Base-by-base conservation (phyloP, 2,888 invertebrate species). In the Mellilla xanthometata region DNA sequence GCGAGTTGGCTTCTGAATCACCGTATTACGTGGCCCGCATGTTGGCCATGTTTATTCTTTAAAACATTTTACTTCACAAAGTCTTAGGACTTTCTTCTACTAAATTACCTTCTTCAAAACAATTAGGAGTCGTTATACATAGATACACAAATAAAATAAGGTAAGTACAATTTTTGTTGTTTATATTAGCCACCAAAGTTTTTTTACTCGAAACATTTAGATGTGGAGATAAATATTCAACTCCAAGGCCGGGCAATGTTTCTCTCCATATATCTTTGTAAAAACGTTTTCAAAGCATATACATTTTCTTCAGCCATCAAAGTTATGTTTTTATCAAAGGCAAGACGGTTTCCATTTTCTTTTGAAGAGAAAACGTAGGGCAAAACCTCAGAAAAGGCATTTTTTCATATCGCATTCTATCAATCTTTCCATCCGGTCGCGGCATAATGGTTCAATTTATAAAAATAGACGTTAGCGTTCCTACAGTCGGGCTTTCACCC, bases 381-480 rank as follows among this genome's bases (percentile, higher is more conserved):
- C 29, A 47, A 39, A n/a, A 52, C 53, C 53, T 36, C 33, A 28
- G 39, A 50, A 49, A 53, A 53, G 46, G 28, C 32, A 26, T 33
- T 52, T 49, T 50, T 53, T 53, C 46, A 50, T 59, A 55, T 56
- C 54, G 50, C 39, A 55, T 54, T 54, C 51, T 54, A 59, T 56
- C 55, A 59, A 56, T 56, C 54, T 56, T 38, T 49, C 42, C 48
- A 43, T 49, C 53, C 50, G 50, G 50, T 46, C 47, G 47, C 13
- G 34, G 30, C 45, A 48, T 54, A 51, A 56, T 53, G 49, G 45
- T 45, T 54, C 56, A 49, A 58, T 58, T 56, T 56, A 49, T 44
- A 54, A 55, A 52, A 55, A 49, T 47, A 49, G 44, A 52, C 39
- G 54, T 42, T 35, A 46, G 27, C 27, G 12, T 6, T 28, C 19